phyloP scores from a whole-genome alignment of 2,888 invertebrate genomes.

The Apodemia duryi region DNA sequence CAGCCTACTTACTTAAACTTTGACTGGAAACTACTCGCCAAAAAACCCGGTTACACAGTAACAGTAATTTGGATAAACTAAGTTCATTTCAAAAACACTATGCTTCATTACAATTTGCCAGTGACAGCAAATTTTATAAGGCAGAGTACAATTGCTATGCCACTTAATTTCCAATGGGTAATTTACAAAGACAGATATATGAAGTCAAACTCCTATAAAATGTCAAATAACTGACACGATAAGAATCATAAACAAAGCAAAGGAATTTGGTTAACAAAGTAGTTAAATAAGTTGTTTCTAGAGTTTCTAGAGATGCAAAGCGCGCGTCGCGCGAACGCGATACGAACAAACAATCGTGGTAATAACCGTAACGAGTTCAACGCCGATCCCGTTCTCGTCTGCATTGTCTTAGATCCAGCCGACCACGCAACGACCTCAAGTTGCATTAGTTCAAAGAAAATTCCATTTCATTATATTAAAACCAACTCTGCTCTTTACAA shows the following conservation, averaged over 20 bases:
- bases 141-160: too few species aligned
- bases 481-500: constrained; percentile 15
- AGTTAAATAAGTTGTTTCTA: constrained; percentile 32
- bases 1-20: too few species aligned
- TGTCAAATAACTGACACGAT: constrained; percentile 13
- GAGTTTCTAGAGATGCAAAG: constrained; percentile 40
- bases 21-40: too few species aligned
- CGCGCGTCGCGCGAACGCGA: constrained; percentile 46
- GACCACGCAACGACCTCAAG: constrained; percentile 44
- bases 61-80: too few species aligned
- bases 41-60: too few species aligned
- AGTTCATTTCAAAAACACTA: not conserved
- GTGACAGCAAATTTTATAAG: not conserved
- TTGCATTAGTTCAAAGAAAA: constrained; percentile 32
- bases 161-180: too few species aligned
- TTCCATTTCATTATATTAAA: constrained; percentile 29
- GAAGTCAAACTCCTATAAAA: constrained; percentile 2
- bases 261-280: constrained; percentile 53
- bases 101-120: not conserved
- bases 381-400: constrained; percentile 54
- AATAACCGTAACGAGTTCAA: constrained; percentile 62
- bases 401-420: constrained; percentile 52
- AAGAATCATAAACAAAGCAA: constrained; percentile 30
- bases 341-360: constrained; percentile 58
- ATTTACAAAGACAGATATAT: not conserved